Evolutionary conservation across 2,888 invertebrate genomes (phyloP).

Genomic region (Eristalis intricaria): DNA sequence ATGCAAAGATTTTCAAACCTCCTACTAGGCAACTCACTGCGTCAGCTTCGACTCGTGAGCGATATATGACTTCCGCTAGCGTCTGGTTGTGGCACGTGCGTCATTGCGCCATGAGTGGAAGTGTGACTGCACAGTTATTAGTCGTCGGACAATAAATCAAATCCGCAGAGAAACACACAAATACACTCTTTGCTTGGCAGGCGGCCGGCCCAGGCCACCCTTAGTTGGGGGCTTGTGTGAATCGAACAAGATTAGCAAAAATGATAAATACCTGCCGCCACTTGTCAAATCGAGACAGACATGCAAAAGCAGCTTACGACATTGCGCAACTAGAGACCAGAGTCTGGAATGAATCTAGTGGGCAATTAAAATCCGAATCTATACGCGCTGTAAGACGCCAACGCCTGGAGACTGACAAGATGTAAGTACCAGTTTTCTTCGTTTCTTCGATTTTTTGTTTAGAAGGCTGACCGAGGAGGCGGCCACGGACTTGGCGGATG

Average conservation of each 20-base stretch:
- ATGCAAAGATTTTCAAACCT: not conserved
- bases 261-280: slow-evolving; percentile 66
- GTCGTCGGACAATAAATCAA: slow-evolving; percentile 54
- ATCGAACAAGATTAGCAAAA: slow-evolving; percentile 54
- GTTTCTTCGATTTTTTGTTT: not conserved
- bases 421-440: slow-evolving; percentile 38
- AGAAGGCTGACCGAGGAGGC: slow-evolving; percentile 15
- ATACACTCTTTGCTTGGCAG: not conserved
- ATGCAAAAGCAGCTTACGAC: slow-evolving; percentile 1
- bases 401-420: slow-evolving; percentile 39
- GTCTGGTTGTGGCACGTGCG: slow-evolving; percentile 27
- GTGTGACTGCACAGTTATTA: slow-evolving; percentile 52
- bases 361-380: slow-evolving; percentile 56
- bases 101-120: slow-evolving; percentile 28
- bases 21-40: not conserved
- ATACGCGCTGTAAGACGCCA: slow-evolving; percentile 41
- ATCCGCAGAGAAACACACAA: slow-evolving; percentile 3
- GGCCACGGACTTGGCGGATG: not conserved
- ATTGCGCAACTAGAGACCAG: slow-evolving; percentile 25
- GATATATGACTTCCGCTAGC: slow-evolving; percentile 51
- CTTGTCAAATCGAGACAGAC: slow-evolving; percentile 31
- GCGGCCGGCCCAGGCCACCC: not conserved
- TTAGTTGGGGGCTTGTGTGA: slow-evolving; percentile 10
- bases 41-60: not conserved
- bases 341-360: slow-evolving; percentile 39